Evolutionary conservation across 2,888 invertebrate genomes (phyloP), one percentile per base, ranked within the genome.

Genomic region (Apeira syringaria): DNA sequence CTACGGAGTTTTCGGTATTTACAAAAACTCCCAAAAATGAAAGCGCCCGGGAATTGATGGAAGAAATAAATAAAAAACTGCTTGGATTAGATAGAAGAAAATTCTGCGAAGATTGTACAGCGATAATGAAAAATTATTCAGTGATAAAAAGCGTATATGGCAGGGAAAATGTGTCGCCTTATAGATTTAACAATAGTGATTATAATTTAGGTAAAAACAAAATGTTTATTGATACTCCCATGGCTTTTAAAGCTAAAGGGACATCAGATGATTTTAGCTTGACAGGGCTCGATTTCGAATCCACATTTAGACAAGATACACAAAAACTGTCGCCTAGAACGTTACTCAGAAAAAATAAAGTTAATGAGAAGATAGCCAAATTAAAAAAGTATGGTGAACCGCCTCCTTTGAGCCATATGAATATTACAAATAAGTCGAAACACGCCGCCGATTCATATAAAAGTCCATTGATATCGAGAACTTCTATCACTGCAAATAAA

Each of bases 1-100:
- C 91, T 1, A 93, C 92, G 2, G 94, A 94, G 53, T 90, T 90
- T 35, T 91, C 92, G 0, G 74, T 82, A 49, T 92, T 94, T 53
- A 92, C 94, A 0, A 89, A 88, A 62, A 92, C 92, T 53, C 93
- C 94, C 0, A 92, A 91, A 59, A 86, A 90, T 51, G 67, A 68
- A 33, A 78, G 82, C 52, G 74, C 93, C 0, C 80, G 82, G 37
- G 74, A 83, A 30, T 75, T 87, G 7, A 57, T 92, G 4, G 78
- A 90, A 0, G 68, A 74, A 13, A 74, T 94, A 1, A 79, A 75
- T 41, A 70, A 74, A 28, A 68, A 61, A 29, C 52, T 86, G 1
- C 35, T 10, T 20, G 40, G 51, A 8, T 50, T 68, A 2, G 64
- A 70, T 38, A 46, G 60, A 8, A 53, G 61, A 36, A 70, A 63